phyloP scores from a whole-genome alignment of 2,888 invertebrate genomes.

The Caenorhabditis zanzibari region DNA sequence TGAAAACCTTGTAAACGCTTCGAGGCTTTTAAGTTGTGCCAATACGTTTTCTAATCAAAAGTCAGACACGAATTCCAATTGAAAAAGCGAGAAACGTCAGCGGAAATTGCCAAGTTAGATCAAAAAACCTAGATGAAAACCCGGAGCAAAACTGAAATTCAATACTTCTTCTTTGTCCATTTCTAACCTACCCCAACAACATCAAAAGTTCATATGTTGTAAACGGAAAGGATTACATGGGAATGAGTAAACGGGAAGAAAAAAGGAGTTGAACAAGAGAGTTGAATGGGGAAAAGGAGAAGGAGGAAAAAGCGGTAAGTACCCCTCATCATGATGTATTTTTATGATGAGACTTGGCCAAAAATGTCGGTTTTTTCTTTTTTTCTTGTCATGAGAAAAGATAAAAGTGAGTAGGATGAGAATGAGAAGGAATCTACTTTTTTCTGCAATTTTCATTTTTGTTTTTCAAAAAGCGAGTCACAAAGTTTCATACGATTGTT shows the following conservation, averaged over 20 bases:
- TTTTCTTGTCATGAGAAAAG: constrained; percentile 19
- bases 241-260: background rate
- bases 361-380: constrained; percentile 20
- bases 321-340: constrained; percentile 56
- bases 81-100: background rate
- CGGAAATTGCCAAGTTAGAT: background rate
- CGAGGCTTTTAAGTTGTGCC: too few species aligned
- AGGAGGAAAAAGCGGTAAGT: constrained; percentile 51
- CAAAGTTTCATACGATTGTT: constrained; percentile 19
- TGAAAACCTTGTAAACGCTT: background rate
- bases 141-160: constrained; percentile 13
- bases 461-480: constrained; percentile 2
- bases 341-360: constrained; percentile 56
- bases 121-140: constrained; percentile 17
- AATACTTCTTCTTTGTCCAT: background rate
- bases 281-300: constrained; percentile 24
- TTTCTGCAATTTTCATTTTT: background rate
- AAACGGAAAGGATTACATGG: constrained; percentile 56
- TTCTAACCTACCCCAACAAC: background rate
- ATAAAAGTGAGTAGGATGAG: constrained; percentile 35
- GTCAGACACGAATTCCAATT: background rate
- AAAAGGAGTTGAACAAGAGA: background rate
- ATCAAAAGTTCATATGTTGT: constrained; percentile 48
- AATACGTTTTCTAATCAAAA: background rate
- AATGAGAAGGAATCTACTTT: constrained; percentile 11